Base-by-base conservation (phyloP, 1,140 invertebrate genomes). In the Panonychus citri region DNA sequence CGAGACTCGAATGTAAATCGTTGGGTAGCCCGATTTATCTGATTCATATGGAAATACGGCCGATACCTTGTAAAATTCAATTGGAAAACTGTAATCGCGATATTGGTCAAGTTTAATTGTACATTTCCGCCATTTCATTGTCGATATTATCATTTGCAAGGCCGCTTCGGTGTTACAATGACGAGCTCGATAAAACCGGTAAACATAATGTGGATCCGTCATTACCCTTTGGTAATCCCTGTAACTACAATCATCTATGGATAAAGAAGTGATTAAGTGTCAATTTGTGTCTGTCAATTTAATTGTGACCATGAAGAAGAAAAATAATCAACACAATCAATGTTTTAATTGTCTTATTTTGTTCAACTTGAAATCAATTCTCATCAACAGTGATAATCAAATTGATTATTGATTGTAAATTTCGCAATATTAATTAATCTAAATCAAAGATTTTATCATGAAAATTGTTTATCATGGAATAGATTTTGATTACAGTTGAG, bases 51-150 rank as follows among this genome's bases (percentile, higher is more conserved):
- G 34, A 56, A 60, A 60, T 8, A 60, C 19, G 3, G 51, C 56
- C 12, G 56, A 57, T 28, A 57, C 27, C 53, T 55, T 30, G 27
- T 55, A 60, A 52, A 60, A 60, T 57, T 60, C 59, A 17, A n/a
- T 43, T 0, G 59, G 59, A 60, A 60, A 60, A 27, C 52, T n/a
- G 12, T 26, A 34, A 25, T 54, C 52, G n/a, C 46, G 40, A 10
- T 25, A 25, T 13, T 27, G 30, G 5, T 53, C 27, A 19, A 57
- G n/a, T n/a, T 28, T 27, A 37, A 57, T 12, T 27, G 46, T 21
- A 3, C 39, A 17, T 37, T 53, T 37, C 25, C 59, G n/a, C 56
- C 56, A 57, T 28, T 27, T 48, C 27, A 55, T 24, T 4, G 55
- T 43, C n/a, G 26, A 28, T 26, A 27, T 46, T n/a, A 60, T 27